phyloP scores from a whole-genome alignment of 2,113 vertebrate genomes.

The Hemicordylus capensis region DNA sequence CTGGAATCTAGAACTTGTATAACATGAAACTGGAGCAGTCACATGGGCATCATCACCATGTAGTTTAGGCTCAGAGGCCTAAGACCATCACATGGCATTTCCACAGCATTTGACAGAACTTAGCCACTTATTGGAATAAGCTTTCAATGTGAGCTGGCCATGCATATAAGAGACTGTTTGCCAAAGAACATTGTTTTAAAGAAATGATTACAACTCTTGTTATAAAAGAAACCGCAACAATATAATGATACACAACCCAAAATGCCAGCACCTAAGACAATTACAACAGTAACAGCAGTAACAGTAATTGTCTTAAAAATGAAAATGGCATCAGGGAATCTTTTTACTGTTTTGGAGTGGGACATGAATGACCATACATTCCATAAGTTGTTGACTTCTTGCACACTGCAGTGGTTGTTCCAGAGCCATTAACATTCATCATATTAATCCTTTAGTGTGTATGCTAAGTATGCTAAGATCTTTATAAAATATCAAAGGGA shows the following conservation, averaged over 20 bases:
- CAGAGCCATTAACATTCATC: conserved; percentile 47
- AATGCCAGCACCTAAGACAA: not conserved
- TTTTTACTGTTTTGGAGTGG: conserved; percentile 16
- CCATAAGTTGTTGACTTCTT: conserved; percentile 58
- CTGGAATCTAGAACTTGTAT: not conserved
- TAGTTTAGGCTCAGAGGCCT: not conserved
- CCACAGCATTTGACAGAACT: not conserved
- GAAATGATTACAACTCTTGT: too few relatives aligned
- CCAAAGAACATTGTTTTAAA: too few relatives aligned
- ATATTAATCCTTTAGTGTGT: conserved; percentile 55
- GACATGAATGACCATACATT: not conserved
- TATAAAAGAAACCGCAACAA: not conserved
- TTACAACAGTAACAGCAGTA: too few relatives aligned
- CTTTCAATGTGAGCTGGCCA: too few relatives aligned
- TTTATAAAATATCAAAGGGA: conserved; percentile 44
- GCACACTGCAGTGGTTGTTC: conserved; percentile 29
- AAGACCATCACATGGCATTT: not conserved
- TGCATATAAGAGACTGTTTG: not conserved
- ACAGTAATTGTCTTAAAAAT: not conserved
- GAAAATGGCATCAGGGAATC: not conserved
- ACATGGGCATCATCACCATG: not conserved
- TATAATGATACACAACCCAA: not conserved
- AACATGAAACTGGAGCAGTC: not conserved
- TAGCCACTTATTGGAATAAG: too few relatives aligned
- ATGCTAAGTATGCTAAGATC: conserved; percentile 60